A percentile compares a stretch with the other conserved stretches of the same genome.
Evolutionary conservation across 2,113 vertebrate genomes (phyloP).

Genomic region (Megaceryle maxima): DNA sequence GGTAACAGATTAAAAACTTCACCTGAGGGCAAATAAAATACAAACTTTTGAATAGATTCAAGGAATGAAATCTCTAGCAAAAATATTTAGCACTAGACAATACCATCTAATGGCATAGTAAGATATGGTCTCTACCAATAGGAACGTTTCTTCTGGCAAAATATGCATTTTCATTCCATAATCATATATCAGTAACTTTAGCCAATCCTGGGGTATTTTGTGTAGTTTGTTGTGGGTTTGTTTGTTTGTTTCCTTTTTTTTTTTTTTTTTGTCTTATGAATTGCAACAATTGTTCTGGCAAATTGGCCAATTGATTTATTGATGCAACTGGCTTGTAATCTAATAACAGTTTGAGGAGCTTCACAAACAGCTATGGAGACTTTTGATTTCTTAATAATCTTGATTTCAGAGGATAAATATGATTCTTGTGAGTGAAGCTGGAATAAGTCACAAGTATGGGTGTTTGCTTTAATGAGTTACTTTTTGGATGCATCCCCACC

Average conservation of each 20-base stretch:
- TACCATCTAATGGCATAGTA: neutral
- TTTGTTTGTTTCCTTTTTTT: too few relatives aligned
- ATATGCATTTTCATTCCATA: neutral
- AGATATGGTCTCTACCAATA: neutral
- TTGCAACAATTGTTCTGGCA: neutral
- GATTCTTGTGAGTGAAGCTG: neutral
- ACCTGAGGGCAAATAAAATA: neutral
- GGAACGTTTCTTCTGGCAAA: neutral
- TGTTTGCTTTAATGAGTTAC: neutral
- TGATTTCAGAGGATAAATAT: neutral
- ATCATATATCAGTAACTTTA: neutral
- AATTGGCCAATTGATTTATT: neutral
- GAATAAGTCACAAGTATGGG: neutral
- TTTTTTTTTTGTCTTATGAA: neutral
- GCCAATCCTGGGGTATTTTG: neutral
- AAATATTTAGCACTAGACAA: neutral
- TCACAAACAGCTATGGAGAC: neutral
- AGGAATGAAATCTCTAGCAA: neutral
- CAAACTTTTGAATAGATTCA: neutral
- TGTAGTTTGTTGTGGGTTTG: neutral
- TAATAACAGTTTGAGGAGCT: neutral
- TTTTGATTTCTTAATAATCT: neutral
- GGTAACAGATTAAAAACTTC: constrained; percentile 15
- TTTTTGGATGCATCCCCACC: neutral
- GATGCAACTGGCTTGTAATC: neutral